A percentile compares a stretch with the other conserved stretches of the same genome.
phyloP scores from a whole-genome alignment of 37 sponge, comb jelly and placozoan genomes.

The Ephydatia muelleri region DNA sequence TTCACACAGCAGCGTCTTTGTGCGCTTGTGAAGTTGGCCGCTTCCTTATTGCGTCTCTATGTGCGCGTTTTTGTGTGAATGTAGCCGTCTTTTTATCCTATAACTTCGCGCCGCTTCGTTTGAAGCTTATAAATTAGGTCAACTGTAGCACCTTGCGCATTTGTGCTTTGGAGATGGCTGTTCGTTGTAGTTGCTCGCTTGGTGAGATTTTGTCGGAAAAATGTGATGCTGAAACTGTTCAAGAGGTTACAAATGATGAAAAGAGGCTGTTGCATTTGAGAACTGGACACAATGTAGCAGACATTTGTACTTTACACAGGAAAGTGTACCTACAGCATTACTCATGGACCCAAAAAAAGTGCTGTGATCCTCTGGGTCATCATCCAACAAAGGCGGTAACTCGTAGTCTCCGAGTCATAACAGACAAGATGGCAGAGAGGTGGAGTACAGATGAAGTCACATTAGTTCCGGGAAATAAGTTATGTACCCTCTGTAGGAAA shows the following conservation, averaged over 20 bases:
- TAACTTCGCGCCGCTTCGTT: not conserved
- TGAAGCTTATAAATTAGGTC: not conserved
- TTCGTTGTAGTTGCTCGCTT: not conserved
- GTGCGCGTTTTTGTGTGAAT: not conserved
- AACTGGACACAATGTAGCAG: not conserved
- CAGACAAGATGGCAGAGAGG: not conserved
- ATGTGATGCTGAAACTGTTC: not conserved
- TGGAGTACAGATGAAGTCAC: not conserved
- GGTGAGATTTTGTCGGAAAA: too few relatives aligned
- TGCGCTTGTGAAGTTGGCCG: not conserved
- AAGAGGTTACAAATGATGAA: not conserved
- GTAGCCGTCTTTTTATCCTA: not conserved
- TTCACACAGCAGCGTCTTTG: not conserved
- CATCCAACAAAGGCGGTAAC: not conserved
- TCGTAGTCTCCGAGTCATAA: not conserved
- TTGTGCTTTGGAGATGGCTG: not conserved
- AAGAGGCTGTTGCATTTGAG: not conserved
- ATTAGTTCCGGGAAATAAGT: not conserved
- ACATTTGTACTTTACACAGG: not conserved
- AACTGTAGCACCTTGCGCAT: not conserved
- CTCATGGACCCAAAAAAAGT: not conserved
- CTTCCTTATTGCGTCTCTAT: not conserved
- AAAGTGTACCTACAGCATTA: not conserved
- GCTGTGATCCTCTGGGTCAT: conserved; percentile 1
- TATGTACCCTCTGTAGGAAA: not conserved